Evolutionary conservation across 2,113 vertebrate genomes (phyloP).

Genomic region (Globicephala melas): DNA sequence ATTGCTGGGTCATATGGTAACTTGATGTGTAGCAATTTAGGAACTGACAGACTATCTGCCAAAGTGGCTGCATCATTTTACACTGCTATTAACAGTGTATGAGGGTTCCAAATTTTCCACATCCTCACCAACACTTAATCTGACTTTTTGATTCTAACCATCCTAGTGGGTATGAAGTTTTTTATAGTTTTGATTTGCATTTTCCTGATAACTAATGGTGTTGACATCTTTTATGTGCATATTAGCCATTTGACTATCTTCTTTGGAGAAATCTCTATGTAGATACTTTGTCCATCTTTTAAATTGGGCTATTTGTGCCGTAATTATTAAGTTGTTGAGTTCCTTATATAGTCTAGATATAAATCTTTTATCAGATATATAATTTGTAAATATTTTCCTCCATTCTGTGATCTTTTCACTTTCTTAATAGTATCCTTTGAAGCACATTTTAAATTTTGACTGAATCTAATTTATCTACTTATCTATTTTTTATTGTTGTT

Average conservation of each 20-base stretch:
- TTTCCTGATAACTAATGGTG: not conserved
- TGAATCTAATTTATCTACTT: not conserved
- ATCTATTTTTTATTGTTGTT: not conserved
- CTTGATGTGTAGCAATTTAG: not conserved
- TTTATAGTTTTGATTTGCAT: not conserved
- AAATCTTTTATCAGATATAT: not conserved
- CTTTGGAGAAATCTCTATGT: not conserved
- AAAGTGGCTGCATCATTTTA: not conserved
- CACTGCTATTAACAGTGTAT: not conserved
- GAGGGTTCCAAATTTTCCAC: not conserved
- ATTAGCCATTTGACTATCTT: not conserved
- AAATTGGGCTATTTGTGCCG: not conserved
- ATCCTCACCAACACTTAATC: not conserved
- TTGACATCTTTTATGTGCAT: not conserved
- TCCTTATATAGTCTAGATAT: not conserved
- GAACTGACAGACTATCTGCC: not conserved
- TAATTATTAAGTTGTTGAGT: not conserved
- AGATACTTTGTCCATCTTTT: not conserved
- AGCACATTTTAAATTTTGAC: not conserved
- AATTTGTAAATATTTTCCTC: not conserved
- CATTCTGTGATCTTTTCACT: not conserved
- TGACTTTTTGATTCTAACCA: not conserved
- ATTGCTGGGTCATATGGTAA: not conserved
- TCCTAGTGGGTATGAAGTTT: not conserved
- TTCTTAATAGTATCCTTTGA: not conserved